Percentiles rank a stretch among this genome's conserved stretches.
Conservation (phyloP, 1,140 invertebrate genomes). For the Polyergus mexicanus region DNA sequence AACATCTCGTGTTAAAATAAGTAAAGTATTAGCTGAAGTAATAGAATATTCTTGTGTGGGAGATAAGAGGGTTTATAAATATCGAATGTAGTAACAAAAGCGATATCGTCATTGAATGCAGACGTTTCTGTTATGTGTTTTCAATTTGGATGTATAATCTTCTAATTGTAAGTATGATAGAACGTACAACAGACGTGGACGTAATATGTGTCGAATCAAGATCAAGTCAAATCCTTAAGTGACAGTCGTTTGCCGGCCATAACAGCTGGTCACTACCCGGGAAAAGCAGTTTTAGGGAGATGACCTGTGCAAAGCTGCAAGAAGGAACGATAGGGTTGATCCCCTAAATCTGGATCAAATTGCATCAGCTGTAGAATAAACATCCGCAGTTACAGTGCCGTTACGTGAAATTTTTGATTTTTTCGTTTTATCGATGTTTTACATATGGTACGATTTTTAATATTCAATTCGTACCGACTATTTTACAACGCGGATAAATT, state of each 20-base stretch:
- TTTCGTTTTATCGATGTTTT: not conserved
- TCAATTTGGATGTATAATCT: conserved; percentile 31
- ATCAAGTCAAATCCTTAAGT: conserved; percentile 73
- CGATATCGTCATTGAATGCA: not conserved
- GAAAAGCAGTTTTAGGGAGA: conserved; percentile 63
- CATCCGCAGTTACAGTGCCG: conserved; percentile 42
- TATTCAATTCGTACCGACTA: not conserved
- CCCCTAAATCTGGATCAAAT: conserved; percentile 76
- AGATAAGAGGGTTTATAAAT: not conserved
- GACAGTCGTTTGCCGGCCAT: conserved; percentile 79
- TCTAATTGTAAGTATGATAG: conserved; percentile 19
- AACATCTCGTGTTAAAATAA: not conserved
- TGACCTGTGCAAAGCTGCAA: conserved; percentile 65
- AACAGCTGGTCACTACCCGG: conserved; percentile 80
- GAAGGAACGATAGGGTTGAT: conserved; percentile 75
- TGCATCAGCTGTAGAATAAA: conserved; percentile 74
- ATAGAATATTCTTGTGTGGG: not conserved
- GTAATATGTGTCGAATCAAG: conserved; percentile 70
- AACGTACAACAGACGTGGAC: conserved; percentile 19
- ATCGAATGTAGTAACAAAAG: not conserved
- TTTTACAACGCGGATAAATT: not conserved
- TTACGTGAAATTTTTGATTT: conserved; percentile 65
- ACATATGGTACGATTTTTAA: not conserved
- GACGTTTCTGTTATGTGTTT: not conserved
- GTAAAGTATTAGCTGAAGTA: not conserved